Conservation (phyloP, 2,888 invertebrate genomes). For the Epirrhoe tristata region DNA sequence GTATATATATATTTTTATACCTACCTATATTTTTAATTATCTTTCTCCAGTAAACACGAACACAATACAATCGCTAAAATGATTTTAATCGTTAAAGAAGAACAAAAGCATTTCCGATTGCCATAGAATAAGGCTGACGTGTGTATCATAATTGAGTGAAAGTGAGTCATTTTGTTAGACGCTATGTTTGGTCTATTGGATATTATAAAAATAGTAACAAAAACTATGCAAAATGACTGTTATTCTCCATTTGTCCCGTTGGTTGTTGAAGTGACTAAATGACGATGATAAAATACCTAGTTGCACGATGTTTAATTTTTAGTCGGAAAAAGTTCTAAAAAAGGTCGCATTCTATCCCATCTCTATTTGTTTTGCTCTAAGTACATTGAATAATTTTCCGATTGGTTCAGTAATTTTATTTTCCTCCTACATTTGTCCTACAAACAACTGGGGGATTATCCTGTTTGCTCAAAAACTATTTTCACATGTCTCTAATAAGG, state of each 20-base stretch:
- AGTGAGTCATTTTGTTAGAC: constrained; percentile 43
- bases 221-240: background rate
- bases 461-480: no score
- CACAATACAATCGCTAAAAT: background rate
- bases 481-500: background rate
- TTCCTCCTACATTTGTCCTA: no score
- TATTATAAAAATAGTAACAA: background rate
- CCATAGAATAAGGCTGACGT: constrained; percentile 23
- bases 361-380: background rate
- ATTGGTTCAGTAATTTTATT: no score
- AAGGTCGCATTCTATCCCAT: background rate
- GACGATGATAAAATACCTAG: no score
- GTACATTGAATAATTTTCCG: no score
- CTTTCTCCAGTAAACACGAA: background rate
- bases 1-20: no score
- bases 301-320: no score
- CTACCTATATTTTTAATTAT: background rate
- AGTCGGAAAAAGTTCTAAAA: constrained; percentile 6
- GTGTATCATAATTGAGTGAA: constrained; percentile 48
- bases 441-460: no score
- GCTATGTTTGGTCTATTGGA: constrained; percentile 27
- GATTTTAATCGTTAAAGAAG: background rate
- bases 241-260: no score
- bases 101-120: constrained; percentile 27
- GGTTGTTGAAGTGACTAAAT: no score